These are phyloP conservation scores for Embidobia sp. DNA, from an alignment of 2,888 invertebrate genomes.

Conservation along the genomic window DNA sequence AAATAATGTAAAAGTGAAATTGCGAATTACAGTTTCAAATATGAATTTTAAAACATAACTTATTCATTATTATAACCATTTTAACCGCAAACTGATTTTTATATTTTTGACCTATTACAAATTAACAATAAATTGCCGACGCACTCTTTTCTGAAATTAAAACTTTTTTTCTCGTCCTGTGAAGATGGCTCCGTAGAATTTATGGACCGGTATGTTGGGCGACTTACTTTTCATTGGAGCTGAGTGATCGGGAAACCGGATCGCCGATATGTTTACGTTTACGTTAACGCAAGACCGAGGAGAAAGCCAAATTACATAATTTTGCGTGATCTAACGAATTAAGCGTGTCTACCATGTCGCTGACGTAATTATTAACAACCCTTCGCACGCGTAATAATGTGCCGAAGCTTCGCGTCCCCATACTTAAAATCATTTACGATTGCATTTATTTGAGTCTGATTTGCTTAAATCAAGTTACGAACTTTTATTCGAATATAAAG, in stretches of 20 bases:
- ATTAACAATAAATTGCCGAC: no score
- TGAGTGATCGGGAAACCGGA: constrained; percentile 57
- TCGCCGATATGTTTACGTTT: constrained; percentile 47
- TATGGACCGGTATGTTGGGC: background rate
- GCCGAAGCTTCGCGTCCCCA: background rate
- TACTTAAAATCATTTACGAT: constrained; percentile 10
- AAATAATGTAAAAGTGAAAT: no score
- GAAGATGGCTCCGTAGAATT: constrained; percentile 14
- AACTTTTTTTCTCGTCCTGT: background rate
- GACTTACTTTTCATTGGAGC: constrained; percentile 1
- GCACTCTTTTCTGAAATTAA: no score
- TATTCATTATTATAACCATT: no score
- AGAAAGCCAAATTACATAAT: constrained; percentile 74
- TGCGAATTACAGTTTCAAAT: no score
- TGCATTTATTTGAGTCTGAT: no score
- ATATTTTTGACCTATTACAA: no score
- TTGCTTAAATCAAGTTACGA: no score
- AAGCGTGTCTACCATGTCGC: constrained; percentile 63
- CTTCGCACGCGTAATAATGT: constrained; percentile 31
- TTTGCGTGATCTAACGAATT: constrained; percentile 76
- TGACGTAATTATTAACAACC: constrained; percentile 55
- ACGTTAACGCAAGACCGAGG: constrained; percentile 68
- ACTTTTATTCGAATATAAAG: no score
- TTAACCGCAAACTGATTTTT: no score
- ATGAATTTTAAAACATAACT: no score